phyloP scores from a whole-genome alignment of 2,797 vertebrate species.

The Phataginus tricuspis region DNA sequence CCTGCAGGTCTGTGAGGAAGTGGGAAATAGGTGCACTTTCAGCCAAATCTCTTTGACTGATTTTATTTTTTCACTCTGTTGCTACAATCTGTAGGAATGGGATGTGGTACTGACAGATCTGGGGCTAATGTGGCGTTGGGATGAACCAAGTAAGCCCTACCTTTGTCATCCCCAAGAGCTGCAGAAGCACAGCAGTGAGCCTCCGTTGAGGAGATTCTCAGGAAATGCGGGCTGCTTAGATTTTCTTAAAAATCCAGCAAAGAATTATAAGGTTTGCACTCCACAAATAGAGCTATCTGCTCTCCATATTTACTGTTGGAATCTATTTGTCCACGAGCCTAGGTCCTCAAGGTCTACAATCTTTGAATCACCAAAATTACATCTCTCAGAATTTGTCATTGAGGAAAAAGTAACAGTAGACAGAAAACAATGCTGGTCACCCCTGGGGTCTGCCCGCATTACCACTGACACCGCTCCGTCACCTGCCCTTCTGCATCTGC shows the following conservation, averaged over 20 bases:
- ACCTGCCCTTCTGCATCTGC: background rate
- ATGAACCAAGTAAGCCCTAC: background rate
- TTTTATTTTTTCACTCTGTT: background rate
- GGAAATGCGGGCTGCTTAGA: background rate
- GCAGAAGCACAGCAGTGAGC: background rate
- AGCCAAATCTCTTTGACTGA: background rate
- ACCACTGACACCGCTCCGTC: background rate
- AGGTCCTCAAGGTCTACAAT: too few relatives aligned
- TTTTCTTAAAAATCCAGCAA: background rate
- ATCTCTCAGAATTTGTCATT: background rate
- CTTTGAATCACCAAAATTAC: background rate
- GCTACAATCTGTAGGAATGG: background rate
- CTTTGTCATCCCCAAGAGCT: background rate
- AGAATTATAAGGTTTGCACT: background rate
- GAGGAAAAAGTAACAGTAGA: background rate
- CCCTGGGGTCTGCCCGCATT: background rate
- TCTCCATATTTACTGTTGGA: background rate
- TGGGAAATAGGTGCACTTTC: background rate
- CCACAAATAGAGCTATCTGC: background rate
- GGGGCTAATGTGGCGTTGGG: background rate
- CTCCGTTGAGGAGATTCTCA: background rate
- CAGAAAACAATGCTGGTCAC: background rate
- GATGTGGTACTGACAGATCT: too few relatives aligned
- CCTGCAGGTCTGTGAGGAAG: background rate
- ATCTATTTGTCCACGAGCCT: background rate